phyloP scores from a whole-genome alignment of 1,140 invertebrate genomes.

The Hetaerina americana region DNA sequence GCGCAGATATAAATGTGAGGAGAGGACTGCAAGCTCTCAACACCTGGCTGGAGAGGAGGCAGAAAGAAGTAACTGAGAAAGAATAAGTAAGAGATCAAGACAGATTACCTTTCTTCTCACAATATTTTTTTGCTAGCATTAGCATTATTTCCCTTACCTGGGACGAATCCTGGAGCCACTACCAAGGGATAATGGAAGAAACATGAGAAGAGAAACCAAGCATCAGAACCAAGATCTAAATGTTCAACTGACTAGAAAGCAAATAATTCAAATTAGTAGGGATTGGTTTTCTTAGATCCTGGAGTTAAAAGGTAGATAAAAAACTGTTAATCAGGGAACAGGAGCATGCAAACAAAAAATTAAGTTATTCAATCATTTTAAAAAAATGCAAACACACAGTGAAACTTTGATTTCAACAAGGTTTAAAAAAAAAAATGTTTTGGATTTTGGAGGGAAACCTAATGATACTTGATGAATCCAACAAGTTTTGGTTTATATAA shows the following conservation, averaged over 20 bases:
- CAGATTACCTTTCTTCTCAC: too few relatives aligned
- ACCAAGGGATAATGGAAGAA: constrained; percentile 8
- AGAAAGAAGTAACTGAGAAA: not conserved
- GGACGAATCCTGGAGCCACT: constrained; percentile 8
- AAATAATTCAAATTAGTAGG: constrained; percentile 6
- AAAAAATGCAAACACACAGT: too few relatives aligned
- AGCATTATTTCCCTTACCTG: constrained; percentile 10
- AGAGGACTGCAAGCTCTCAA: not conserved
- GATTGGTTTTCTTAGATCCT: not conserved
- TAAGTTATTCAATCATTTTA: not conserved
- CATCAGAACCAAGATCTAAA: constrained; percentile 5
- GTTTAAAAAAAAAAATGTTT: too few relatives aligned
- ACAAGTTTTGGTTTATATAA: too few relatives aligned
- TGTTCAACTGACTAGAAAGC: constrained; percentile 2
- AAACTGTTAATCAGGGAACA: not conserved
- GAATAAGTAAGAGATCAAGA: too few relatives aligned
- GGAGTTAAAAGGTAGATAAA: not conserved
- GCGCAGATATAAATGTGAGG: not conserved
- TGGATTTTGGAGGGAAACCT: too few relatives aligned
- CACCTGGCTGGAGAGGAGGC: not conserved
- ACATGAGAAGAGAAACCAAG: constrained; percentile 10
- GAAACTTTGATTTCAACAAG: not conserved
- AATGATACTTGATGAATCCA: too few relatives aligned
- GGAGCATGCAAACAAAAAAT: not conserved
- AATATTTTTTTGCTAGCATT: not conserved